Evolutionary conservation across 2,113 vertebrate genomes (phyloP), one percentile per base, ranked within the genome.

Genomic region (Montifringilla adamsi): DNA sequence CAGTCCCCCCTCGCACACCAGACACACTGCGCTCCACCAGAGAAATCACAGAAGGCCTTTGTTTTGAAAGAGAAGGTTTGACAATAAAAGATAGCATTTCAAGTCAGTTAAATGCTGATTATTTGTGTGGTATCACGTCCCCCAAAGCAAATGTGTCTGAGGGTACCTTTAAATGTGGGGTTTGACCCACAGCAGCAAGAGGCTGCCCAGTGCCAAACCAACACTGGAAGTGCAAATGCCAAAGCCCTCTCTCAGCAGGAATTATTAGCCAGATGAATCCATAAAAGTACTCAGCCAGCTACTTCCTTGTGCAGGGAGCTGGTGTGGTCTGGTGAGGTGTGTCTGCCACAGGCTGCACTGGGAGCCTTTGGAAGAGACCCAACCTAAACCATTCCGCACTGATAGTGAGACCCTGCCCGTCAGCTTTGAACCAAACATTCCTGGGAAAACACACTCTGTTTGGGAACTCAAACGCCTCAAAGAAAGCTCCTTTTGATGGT

Each of bases 401-500:
- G 28, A 52, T 17, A 69, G 35, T 0, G 15, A 17, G 3, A 50
- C 33, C 59, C 72, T 69, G n/a, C 53, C 52, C 0, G 0, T n/a
- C 66, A 27, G 66, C 81, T 84, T 59, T 35, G 46, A 95, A 67
- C 70, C 67, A 76, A 73, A 58, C 0, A 4, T 66, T 74, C 89
- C 95, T 89, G 87, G 78, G 84, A 88, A 95, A 95, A 83, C 43
- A 33, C 3, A 0, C 77, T 63, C 47, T 63, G n/a, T 62, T 64
- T 64, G 74, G 82, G 69, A 80, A 52, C 67, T 41, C 63, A 50
- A 3, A 49, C 46, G 39, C 59, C 63, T 63, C 10, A 88, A 89
- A 90, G 78, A 89, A 80, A 94, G 93, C 78, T 85, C 31, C 89
- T 85, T 95, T 93, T 85, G 75, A 91, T 69, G 60, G 70, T 21